Conservation (phyloP, 2,113 vertebrate species). For the Ageneiosus marmoratus region DNA sequence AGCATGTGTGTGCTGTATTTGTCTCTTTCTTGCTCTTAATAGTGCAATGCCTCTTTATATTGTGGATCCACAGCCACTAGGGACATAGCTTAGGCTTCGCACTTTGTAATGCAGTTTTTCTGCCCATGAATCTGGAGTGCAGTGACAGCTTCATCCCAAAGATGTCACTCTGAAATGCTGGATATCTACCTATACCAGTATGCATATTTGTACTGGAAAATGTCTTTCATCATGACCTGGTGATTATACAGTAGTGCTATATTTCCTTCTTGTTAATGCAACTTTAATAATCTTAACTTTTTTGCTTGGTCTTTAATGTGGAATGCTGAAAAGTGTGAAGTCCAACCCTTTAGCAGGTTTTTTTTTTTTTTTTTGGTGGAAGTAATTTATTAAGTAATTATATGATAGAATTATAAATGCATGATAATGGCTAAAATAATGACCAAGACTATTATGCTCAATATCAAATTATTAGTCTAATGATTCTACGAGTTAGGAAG, state of each 20-base stretch:
- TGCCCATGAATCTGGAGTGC: constrained; percentile 37
- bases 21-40: constrained; percentile 25
- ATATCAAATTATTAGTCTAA: not conserved
- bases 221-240: constrained; percentile 22
- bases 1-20: too few species aligned
- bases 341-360: not conserved
- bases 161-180: constrained; percentile 40
- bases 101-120: constrained; percentile 42
- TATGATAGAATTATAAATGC: not conserved
- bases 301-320: not conserved
- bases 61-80: constrained; percentile 36
- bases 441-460: not conserved
- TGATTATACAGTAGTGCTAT: not conserved
- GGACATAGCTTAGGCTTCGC: constrained; percentile 39
- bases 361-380: not conserved
- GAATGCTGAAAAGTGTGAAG: not conserved
- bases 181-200: constrained; percentile 14
- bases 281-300: too few species aligned
- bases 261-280: constrained; percentile 6
- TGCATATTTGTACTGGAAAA: constrained; percentile 45
- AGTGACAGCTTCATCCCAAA: constrained; percentile 48
- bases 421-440: not conserved
- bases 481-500: not conserved
- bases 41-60: constrained; percentile 48
- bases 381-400: not conserved